phyloP scores from a whole-genome alignment of 2,797 vertebrate species.

The Kryptopterus vitreolus region DNA sequence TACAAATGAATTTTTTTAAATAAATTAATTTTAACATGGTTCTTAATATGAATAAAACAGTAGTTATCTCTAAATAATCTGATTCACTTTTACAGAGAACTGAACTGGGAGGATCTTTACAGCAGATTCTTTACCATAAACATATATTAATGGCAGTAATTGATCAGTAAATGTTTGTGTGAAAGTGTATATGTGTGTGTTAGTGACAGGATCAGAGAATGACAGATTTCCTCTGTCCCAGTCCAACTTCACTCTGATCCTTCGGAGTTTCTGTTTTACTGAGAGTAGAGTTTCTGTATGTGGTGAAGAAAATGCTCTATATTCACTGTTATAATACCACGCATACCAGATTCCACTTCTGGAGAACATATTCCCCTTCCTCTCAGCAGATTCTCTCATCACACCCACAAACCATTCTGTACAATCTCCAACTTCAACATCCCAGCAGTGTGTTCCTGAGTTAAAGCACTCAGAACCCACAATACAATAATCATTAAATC shows the following conservation, averaged over 20 bases:
- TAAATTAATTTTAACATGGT: no score
- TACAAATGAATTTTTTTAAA: no score
- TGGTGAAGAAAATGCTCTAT: conserved; percentile 20
- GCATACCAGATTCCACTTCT: conserved; percentile 46
- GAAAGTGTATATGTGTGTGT: conserved; percentile 40
- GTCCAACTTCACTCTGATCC: conserved; percentile 51
- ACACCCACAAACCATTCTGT: conserved; percentile 47
- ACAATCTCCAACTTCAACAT: conserved; percentile 48
- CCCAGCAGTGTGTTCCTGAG: conserved; percentile 49
- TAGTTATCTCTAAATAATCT: not conserved
- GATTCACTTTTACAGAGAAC: not conserved
- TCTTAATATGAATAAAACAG: no score
- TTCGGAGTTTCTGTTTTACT: conserved; percentile 32
- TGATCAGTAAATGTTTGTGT: conserved; percentile 33
- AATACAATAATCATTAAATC: conserved; percentile 33
- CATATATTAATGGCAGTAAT: not conserved
- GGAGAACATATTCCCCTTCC: conserved; percentile 18
- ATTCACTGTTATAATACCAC: conserved; percentile 14
- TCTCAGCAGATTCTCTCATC: conserved; percentile 38
- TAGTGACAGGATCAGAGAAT: conserved; percentile 46
- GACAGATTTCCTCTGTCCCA: conserved; percentile 42
- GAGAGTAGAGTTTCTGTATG: not conserved
- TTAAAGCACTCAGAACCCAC: conserved; percentile 47
- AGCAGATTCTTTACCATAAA: not conserved
- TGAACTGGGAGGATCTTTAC: conserved; percentile 3